Evolutionary conservation across 1,140 invertebrate species (phyloP).

Genomic region (Aphelinus certus): DNA sequence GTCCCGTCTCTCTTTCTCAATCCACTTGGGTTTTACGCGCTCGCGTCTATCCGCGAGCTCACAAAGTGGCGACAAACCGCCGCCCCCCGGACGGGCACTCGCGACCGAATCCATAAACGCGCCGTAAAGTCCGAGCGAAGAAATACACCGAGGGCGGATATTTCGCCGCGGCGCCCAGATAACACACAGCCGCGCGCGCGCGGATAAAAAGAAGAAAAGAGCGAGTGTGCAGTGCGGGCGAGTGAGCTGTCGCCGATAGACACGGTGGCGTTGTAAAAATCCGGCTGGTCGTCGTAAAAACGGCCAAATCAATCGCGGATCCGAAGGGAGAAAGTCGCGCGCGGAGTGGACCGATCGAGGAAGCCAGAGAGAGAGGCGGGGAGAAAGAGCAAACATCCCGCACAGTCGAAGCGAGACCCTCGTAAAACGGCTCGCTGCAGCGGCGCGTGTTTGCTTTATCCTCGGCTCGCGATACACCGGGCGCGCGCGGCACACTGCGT

Average conservation of each 20-base stretch:
- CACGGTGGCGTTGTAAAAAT: too few relatives aligned
- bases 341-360: background rate
- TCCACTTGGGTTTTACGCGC: constrained; percentile 13
- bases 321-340: too few relatives aligned
- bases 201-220: constrained; percentile 16
- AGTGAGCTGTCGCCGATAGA: too few relatives aligned
- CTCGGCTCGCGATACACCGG: constrained; percentile 3
- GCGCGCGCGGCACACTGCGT: constrained; percentile 1
- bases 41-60: background rate
- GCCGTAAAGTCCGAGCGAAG: too few relatives aligned
- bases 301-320: constrained; percentile 26
- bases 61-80: constrained; percentile 36
- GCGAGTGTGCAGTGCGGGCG: too few relatives aligned
- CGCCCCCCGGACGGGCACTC: background rate
- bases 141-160: too few relatives aligned
- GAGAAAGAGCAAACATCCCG: constrained; percentile 33
- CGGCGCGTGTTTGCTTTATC: constrained; percentile 41
- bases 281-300: constrained; percentile 23
- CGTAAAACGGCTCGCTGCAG: constrained; percentile 43
- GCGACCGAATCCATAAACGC: constrained; percentile 32
- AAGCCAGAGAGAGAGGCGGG: background rate
- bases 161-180: too few relatives aligned
- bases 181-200: background rate
- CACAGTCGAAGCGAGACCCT: too few relatives aligned
- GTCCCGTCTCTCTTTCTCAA: background rate